Evolutionary conservation across 2,888 invertebrate genomes (phyloP), one percentile per base, ranked within the genome.

Genomic region (Macropis europaea): DNA sequence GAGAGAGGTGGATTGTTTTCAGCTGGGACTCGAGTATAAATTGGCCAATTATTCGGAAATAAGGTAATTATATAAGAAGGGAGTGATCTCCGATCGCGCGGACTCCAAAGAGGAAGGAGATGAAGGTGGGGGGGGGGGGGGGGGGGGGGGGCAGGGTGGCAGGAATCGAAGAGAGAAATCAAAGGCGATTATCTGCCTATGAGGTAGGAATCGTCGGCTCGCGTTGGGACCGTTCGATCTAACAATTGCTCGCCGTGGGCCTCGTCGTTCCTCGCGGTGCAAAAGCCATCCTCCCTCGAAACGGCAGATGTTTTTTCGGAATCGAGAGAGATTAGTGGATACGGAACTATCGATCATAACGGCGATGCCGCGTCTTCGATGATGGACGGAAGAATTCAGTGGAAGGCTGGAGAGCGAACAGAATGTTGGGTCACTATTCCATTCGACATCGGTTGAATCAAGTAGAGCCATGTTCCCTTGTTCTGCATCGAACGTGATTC

Each of bases 41-140:
- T 89, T 89, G 89, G 89, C 89, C 89, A 89, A 89, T 89, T 89
- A 89, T 88, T 89, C 89, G 89, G 89, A 89, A 89, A 89, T 89
- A 89, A 89, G 89, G 89, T 89, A 89, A 89, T 89, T 89, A 89
- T 89, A 89, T 89, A 89, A 89, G 89, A 88, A 88, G 88, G 87
- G 87, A 87, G 88, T 88, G 88, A 88, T 89, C 87, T 87, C 84
- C 85, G 88, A 89, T 88, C 87, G 81, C 79, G 74, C 73, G 77
- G 79, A 78, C 81, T 81, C 78, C 79, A n/a, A n/a, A 70, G 56
- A 50, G 60, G 81, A 73, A 77, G 74, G 67, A 76, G 67, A 63
- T 43, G 79, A 76, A 70, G 81, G 66, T 61, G 63, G 60, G 30
- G 42, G 17, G 57, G 43, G 47, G 77, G 68, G 68, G 62, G 71